A percentile compares a stretch with the other conserved stretches of the same genome.
Conservation (phyloP, 2,113 vertebrate species). For the Octodon degus region DNA sequence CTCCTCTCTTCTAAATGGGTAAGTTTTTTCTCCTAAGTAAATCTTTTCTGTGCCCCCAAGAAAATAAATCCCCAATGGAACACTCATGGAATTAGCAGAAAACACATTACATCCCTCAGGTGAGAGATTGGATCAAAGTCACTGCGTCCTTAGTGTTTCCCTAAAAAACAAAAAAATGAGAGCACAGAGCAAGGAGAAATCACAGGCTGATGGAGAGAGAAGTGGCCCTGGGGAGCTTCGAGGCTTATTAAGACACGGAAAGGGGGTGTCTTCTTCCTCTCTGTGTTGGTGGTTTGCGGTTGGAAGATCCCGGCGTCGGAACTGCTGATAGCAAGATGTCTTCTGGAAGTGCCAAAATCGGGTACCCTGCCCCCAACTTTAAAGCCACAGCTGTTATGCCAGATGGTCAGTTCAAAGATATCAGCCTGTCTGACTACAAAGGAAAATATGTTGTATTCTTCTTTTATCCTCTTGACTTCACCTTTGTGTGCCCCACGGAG, state of each 20-base stretch:
- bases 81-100: conserved; percentile 54
- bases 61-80: background rate
- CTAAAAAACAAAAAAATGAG: background rate
- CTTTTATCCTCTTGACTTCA: no score
- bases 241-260: conserved; percentile 48
- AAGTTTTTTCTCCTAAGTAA: background rate
- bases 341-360: no score
- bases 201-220: background rate
- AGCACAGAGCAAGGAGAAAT: conserved; percentile 19
- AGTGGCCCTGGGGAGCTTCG: conserved; percentile 27
- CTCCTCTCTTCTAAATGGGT: background rate
- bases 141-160: background rate
- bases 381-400: no score
- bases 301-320: no score
- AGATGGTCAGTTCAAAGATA: no score
- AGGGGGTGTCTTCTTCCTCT: no score
- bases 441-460: no score
- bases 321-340: no score
- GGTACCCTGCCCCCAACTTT: no score
- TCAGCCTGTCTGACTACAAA: no score
- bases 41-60: background rate
- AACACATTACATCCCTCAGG: conserved; percentile 10
- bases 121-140: conserved; percentile 4
- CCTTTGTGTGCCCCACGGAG: no score
- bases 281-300: no score